Evolutionary conservation across 2,113 vertebrate species (phyloP).

Genomic region (Capra hircus): DNA sequence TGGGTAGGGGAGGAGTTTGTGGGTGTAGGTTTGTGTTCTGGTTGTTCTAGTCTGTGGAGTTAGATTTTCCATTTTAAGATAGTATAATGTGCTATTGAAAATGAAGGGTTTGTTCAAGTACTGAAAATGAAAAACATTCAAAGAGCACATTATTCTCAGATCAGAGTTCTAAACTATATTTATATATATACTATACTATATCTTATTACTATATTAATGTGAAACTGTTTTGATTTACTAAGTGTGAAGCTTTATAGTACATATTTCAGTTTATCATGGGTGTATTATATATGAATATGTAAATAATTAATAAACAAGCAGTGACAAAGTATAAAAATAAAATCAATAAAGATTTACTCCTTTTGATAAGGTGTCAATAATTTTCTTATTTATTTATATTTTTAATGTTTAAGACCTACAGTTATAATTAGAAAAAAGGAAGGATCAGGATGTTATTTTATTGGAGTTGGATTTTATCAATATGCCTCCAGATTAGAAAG

Average conservation of each 20-base stretch:
- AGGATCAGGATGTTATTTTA: slow-evolving; percentile 1
- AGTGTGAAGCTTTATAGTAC: background rate
- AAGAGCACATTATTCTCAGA: background rate
- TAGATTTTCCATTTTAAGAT: background rate
- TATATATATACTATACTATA: background rate
- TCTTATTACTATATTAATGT: background rate
- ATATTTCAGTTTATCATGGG: background rate
- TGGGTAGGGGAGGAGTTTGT: background rate
- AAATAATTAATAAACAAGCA: background rate
- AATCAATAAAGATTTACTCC: slow-evolving; percentile 14
- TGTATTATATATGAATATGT: background rate
- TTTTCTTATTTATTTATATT: slow-evolving; percentile 10
- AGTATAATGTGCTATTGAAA: background rate
- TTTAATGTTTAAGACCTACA: slow-evolving; percentile 17
- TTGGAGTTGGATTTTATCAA: slow-evolving; percentile 22
- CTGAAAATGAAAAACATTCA: background rate
- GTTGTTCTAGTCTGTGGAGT: background rate
- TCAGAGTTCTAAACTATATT: background rate
- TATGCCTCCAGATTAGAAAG: slow-evolving; percentile 7
- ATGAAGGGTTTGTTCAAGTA: background rate
- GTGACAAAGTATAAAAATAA: background rate
- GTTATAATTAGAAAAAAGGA: slow-evolving; percentile 47
- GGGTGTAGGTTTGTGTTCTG: background rate
- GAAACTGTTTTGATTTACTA: background rate
- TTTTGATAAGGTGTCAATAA: slow-evolving; percentile 16